Percentiles rank a stretch among this genome's conserved stretches.
Conservation (phyloP, 2,888 invertebrate species). For the Xestoiulus laeticollis region DNA sequence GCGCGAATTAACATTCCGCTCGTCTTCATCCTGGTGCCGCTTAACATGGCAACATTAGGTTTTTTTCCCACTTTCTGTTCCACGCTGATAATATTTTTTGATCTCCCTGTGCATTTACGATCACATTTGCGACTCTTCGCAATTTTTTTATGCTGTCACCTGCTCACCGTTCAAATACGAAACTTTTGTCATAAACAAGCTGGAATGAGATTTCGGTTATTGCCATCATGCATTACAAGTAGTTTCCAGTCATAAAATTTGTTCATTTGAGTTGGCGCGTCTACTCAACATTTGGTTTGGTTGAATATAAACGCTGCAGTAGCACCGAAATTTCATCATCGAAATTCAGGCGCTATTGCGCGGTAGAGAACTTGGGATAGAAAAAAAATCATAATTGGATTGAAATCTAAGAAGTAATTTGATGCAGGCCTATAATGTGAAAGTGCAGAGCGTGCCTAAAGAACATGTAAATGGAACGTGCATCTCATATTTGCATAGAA, state of each 20-base stretch:
- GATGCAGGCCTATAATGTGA: background rate
- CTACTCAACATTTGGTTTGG: background rate
- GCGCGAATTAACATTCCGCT: conserved; percentile 24
- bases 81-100: background rate
- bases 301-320: background rate
- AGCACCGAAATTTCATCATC: conserved; percentile 32
- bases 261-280: conserved; percentile 18
- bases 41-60: conserved; percentile 11
- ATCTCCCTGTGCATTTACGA: background rate
- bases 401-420: conserved; percentile 39
- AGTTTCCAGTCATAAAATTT: conserved; percentile 24
- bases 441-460: background rate
- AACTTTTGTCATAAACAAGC: conserved; percentile 43
- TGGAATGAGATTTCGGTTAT: conserved; percentile 43
- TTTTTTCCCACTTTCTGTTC: background rate
- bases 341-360: background rate
- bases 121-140: conserved; percentile 22
- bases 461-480: background rate
- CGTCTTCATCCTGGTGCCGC: background rate
- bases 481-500: background rate
- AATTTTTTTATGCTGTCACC: conserved; percentile 30
- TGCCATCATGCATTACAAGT: conserved; percentile 40
- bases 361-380: background rate
- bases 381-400: conserved; percentile 30
- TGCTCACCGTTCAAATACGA: background rate